Evolutionary conservation across 2,113 vertebrate species (phyloP).

Genomic region (Cyprinodon brontotheroides): DNA sequence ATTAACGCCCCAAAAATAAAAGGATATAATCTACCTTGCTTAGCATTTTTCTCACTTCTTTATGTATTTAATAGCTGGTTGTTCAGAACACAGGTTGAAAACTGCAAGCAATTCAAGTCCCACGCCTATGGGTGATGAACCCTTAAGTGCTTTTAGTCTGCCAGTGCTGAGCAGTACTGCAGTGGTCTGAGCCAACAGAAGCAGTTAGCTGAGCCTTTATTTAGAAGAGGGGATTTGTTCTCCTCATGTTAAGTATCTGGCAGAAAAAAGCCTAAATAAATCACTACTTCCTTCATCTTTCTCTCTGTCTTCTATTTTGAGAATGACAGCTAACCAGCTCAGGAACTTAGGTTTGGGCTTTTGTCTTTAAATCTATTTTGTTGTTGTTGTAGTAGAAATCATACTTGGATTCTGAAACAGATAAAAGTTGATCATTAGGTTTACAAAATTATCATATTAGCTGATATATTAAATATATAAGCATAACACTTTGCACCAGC

Average conservation of each 20-base stretch:
- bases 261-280: slow-evolving; percentile 54
- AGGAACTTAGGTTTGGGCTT: slow-evolving; percentile 20
- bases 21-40: neutral
- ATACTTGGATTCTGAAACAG: slow-evolving; percentile 28
- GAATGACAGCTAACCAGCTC: slow-evolving; percentile 21
- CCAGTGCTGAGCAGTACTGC: slow-evolving; percentile 38
- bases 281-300: slow-evolving; percentile 42
- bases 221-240: slow-evolving; percentile 65
- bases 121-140: slow-evolving; percentile 53
- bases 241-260: slow-evolving; percentile 58
- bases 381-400: slow-evolving; percentile 37
- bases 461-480: no score
- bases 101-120: slow-evolving; percentile 31
- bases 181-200: slow-evolving; percentile 54
- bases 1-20: neutral
- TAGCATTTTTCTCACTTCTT: neutral
- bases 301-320: neutral
- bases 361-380: neutral
- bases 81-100: slow-evolving; percentile 34
- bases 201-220: slow-evolving; percentile 66
- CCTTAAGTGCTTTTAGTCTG: slow-evolving; percentile 41
- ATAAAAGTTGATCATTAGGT: neutral
- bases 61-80: slow-evolving; percentile 20
- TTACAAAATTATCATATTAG: no score
- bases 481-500: no score